phyloP scores from a whole-genome alignment of 2,888 invertebrate species.

The Gibbula magus region DNA sequence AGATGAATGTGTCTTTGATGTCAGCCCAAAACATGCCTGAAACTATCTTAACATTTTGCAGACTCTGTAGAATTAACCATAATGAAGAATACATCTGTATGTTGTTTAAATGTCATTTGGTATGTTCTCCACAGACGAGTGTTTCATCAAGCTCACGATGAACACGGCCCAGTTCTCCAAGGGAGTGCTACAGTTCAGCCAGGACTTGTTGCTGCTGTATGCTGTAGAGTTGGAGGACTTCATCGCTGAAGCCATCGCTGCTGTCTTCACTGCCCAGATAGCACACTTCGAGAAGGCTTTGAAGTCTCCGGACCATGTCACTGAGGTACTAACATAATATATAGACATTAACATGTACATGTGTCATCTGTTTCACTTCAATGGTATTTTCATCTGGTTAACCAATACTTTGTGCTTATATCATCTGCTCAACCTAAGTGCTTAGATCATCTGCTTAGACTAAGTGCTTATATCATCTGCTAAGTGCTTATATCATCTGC shows the following conservation, averaged over 20 bases:
- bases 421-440: too few species aligned
- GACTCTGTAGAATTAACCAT: neutral
- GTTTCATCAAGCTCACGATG: slow-evolving; percentile 85
- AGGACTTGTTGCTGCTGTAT: slow-evolving; percentile 85
- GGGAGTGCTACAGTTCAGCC: slow-evolving; percentile 83
- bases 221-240: slow-evolving; percentile 85
- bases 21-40: too few species aligned
- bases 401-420: neutral
- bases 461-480: too few species aligned
- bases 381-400: too few species aligned
- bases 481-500: too few species aligned
- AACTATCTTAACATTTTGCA: neutral
- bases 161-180: slow-evolving; percentile 89
- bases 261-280: slow-evolving; percentile 85
- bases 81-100: neutral
- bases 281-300: slow-evolving; percentile 80
- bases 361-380: neutral
- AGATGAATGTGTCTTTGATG: too few species aligned
- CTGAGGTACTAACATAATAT: slow-evolving; percentile 75
- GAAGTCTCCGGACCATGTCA: slow-evolving; percentile 76
- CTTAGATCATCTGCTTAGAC: too few species aligned
- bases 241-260: slow-evolving; percentile 84
- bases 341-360: neutral
- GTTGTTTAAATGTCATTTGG: neutral
- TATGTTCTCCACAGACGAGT: slow-evolving; percentile 77